Percentiles rank a stretch among this genome's conserved stretches.
These are phyloP conservation scores for Pomacea maculata DNA, from an alignment of 1,140 invertebrate species.

Conservation along the genomic window DNA sequence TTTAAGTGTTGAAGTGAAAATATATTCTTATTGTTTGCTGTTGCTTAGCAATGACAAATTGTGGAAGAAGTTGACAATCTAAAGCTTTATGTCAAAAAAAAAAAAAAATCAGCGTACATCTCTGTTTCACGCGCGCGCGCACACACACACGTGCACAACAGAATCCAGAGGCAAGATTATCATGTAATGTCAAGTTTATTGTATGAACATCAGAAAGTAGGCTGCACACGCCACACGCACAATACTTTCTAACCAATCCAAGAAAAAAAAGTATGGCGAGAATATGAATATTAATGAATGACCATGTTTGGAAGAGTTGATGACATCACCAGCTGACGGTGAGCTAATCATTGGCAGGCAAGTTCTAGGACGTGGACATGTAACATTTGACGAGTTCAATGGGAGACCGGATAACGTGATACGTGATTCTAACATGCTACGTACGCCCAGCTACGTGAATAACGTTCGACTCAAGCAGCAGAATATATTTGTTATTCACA, in stretches of 20 bases:
- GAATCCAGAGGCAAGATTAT: conserved; percentile 28
- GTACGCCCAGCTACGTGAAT: neutral
- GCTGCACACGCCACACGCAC: neutral
- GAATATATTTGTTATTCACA: neutral
- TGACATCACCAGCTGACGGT: neutral
- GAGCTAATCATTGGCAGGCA: neutral
- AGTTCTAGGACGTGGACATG: neutral
- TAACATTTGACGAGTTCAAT: neutral
- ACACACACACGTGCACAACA: neutral
- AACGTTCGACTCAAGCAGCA: neutral
- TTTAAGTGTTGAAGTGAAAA: too few relatives aligned
- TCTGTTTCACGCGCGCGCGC: neutral
- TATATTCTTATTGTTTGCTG: too few relatives aligned
- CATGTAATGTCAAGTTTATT: conserved; percentile 19
- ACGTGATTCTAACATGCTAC: neutral
- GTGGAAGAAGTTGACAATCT: too few relatives aligned
- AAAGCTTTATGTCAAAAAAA: too few relatives aligned
- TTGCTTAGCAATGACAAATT: too few relatives aligned
- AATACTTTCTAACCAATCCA: neutral
- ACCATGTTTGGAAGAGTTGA: neutral
- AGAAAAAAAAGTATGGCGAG: neutral
- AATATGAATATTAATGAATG: conserved; percentile 2
- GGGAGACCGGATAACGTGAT: neutral
- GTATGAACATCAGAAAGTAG: neutral
- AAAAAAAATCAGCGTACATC: too few relatives aligned